Percentiles rank a stretch among this genome's conserved stretches.
These are phyloP conservation scores for Thalassoma bifasciatum DNA, from an alignment of 2,113 vertebrate species.

Conservation along the genomic window DNA sequence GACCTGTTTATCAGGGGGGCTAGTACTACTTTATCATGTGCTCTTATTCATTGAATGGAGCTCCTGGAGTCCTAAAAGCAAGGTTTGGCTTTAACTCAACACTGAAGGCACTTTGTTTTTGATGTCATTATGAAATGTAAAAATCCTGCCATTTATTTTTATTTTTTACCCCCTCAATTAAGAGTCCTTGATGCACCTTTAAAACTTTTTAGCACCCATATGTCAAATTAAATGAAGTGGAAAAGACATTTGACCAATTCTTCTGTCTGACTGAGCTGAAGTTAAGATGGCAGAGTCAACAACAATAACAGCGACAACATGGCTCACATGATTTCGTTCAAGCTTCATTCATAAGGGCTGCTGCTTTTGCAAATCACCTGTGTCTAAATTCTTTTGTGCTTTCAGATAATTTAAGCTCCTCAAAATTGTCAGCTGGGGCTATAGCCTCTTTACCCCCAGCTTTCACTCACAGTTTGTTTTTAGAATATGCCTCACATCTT, in stretches of 20 bases:
- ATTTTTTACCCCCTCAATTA: background rate
- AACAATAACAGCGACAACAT: background rate
- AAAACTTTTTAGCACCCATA: constrained; percentile 20
- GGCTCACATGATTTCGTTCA: background rate
- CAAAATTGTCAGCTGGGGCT: too few relatives aligned
- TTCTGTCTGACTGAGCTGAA: background rate
- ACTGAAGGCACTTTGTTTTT: constrained; percentile 59
- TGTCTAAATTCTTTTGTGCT: background rate
- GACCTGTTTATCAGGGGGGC: constrained; percentile 47
- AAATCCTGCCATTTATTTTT: constrained; percentile 25
- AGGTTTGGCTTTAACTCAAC: constrained; percentile 32
- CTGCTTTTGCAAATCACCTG: background rate
- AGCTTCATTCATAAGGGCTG: background rate
- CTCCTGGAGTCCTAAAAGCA: constrained; percentile 39
- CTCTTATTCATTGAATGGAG: constrained; percentile 23
- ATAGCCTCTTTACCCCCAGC: too few relatives aligned
- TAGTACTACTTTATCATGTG: constrained; percentile 14
- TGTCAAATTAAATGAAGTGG: background rate
- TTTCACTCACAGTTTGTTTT: background rate
- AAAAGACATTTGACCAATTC: background rate
- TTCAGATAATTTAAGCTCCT: background rate
- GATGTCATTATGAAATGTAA: constrained; percentile 35
- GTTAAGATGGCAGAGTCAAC: background rate
- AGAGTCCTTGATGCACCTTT: constrained; percentile 28
- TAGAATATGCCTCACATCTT: background rate